phyloP scores from a whole-genome alignment of 2,113 vertebrate genomes.

The Gila orcuttii region DNA sequence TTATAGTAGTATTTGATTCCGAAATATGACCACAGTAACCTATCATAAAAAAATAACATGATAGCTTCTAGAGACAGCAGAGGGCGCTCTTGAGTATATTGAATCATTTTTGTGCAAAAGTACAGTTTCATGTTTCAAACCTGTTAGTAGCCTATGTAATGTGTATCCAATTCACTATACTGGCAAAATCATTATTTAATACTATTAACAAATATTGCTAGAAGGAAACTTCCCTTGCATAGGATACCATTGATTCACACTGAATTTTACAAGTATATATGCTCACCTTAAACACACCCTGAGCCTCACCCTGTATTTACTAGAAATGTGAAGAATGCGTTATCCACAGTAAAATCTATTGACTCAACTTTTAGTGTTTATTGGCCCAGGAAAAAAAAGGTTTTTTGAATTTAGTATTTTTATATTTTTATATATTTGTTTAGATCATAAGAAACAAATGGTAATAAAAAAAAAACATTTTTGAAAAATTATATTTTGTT shows the following conservation, averaged over 20 bases:
- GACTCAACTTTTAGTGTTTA: background rate
- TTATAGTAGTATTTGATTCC: background rate
- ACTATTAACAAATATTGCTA: background rate
- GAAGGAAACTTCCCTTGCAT: background rate
- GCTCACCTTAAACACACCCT: background rate
- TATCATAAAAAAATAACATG: background rate
- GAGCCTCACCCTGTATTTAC: background rate
- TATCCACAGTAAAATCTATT: background rate
- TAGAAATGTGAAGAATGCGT: slow-evolving; percentile 8
- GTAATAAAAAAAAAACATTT: too few relatives aligned
- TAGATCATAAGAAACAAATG: too few relatives aligned
- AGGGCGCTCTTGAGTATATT: background rate
- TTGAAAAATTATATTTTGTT: too few relatives aligned
- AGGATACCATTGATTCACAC: background rate
- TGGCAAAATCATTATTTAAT: background rate
- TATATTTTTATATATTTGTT: too few relatives aligned
- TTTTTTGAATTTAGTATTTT: too few relatives aligned
- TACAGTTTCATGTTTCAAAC: background rate
- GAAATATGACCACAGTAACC: background rate
- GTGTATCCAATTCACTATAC: background rate
- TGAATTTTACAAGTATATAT: background rate
- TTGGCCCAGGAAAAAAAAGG: too few relatives aligned
- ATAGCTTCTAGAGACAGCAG: background rate
- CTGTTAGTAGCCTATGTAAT: background rate
- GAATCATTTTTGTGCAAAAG: background rate